Percentiles rank a stretch among this genome's conserved stretches.
phyloP scores from a whole-genome alignment of 92 coral and sea anemone genomes.

The Parazoanthus darwini region DNA sequence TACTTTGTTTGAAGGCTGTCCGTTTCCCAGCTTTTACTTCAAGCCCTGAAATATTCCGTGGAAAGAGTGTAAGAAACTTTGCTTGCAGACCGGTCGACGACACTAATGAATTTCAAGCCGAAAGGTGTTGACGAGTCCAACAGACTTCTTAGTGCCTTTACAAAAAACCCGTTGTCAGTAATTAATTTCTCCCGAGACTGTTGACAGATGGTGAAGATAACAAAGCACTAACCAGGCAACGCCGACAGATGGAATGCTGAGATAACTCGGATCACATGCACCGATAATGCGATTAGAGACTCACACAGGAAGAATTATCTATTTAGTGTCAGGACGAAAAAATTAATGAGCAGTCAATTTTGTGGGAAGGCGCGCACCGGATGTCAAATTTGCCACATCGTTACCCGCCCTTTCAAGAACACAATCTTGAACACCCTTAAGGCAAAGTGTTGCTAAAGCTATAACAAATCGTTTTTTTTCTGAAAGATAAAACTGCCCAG shows the following conservation, averaged over 20 bases:
- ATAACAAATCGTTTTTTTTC: not conserved
- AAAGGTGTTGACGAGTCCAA: conserved; percentile 10
- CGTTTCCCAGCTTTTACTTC: too few relatives aligned
- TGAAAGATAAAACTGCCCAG: not conserved
- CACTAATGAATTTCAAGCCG: conserved; percentile 41
- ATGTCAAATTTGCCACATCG: conserved; percentile 30
- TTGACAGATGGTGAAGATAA: conserved; percentile 35
- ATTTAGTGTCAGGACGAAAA: conserved; percentile 41
- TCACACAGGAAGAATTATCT: conserved; percentile 45
- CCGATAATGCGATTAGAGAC: conserved; percentile 41
- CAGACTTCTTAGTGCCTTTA: conserved; percentile 7
- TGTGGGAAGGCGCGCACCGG: not conserved
- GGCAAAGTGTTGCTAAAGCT: not conserved
- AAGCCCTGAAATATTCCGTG: not conserved
- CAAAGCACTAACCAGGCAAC: conserved; percentile 26
- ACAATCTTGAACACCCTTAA: conserved; percentile 12
- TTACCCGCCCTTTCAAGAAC: conserved; percentile 8
- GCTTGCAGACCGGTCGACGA: conserved; percentile 8
- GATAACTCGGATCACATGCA: conserved; percentile 38
- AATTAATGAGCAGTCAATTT: conserved; percentile 41
- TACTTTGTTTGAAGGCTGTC: too few relatives aligned
- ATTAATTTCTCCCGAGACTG: conserved; percentile 42
- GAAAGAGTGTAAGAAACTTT: not conserved
- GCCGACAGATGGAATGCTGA: conserved; percentile 48
- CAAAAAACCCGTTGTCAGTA: conserved; percentile 37